Base-by-base conservation (phyloP, 1,140 invertebrate genomes). In the Cyphomyrmex costatus region DNA sequence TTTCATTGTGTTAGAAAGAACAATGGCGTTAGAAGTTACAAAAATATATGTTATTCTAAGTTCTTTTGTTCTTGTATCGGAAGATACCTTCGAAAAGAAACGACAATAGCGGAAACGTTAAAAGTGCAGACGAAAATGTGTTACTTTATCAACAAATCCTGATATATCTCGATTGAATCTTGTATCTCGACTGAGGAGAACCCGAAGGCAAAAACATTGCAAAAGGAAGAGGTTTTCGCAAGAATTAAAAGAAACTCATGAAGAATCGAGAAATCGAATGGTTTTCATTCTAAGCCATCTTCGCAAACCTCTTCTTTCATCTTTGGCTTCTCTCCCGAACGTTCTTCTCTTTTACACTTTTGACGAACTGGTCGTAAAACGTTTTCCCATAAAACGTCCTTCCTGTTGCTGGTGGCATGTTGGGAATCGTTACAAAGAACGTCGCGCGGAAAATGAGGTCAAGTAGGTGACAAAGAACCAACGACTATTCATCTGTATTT, bases 301-400 rank as follows among this genome's bases (percentile, higher is more conserved):
- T 76, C 82, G 30, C 56, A 42, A 84, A 84, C 56, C 42, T 60
- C 42, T 85, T 77, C 82, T 85, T 85, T 85, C 84, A 79, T 82
- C 53, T 82, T 60, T 82, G n/a, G 33, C 8, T 51, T 24, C 21
- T 21, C 12, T n/a, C 51, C 56, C 51, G 16, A 42, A 51, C n/a
- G 30, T 58, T 83, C 53, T 61, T 70, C 27, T 61, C 24, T 6
- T 82, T 82, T 46, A 46, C 53, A 14, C 83, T 56, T 56, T 80
- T 82, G 24, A 19, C 58, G 84, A 79, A 58, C 73, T 79, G 49
- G 19, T 68, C 65, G 73, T 89, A 84, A 89, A 87, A 78, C 77
- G 87, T 56, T 71, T 42, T 68, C 73, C 53, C 74, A 79, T 89
- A 90, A 90, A 89, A 79, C 56, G 68, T 80, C 14, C 74, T 61